Base-by-base conservation (phyloP, 2,113 vertebrate species). In the Sapajus apella region DNA sequence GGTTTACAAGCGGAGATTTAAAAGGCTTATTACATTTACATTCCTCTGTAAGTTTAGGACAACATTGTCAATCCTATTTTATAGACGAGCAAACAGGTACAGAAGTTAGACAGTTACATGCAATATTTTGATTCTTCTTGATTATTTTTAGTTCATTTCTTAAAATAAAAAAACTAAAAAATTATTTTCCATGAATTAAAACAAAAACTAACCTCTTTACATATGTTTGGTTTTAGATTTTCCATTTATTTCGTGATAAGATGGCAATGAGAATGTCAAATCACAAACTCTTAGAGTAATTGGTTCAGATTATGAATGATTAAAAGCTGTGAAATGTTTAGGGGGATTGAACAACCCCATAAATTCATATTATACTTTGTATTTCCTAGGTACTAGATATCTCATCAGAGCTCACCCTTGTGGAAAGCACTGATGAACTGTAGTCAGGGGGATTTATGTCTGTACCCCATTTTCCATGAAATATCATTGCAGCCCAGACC, bases 61-160 rank as follows among this genome's bases (percentile, higher is more conserved):
- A 83, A 47, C 16, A 27, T 61, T 45, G 17, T 58, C 68, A 45
- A 55, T 35, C 32, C 30, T 37, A 11, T 80, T 95, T 87, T 95
- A 82, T 20, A 89, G 84, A 68, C 66, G 75, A n/a, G 70, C 73
- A 88, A 90, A 64, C 47, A 95, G 30, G 40, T 61, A 66, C 3
- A 47, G n/a, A 66, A 16, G 17, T 64, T 91, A 56, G 16, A 83
- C 50, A 21, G 9, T 58, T 91, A n/a, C 3, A 30, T 20, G 2
- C 16, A 43, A 2, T 80, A 81, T 73, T 94, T 87, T 91, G 50
- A 5, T 30, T 88, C 61, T 47, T 73, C 40, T 80, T 84, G 37
- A 66, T 68, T 55, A 64, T 45, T 89, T 87, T 90, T 94, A 43
- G 72, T 56, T 93, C 17, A 9, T 89, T 86, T 93, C 52, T 92